Percentiles rank a stretch among this genome's conserved stretches.
These are phyloP conservation scores for Agapornis canus DNA, from an alignment of 2,797 vertebrate species.

Conservation along the genomic window DNA sequence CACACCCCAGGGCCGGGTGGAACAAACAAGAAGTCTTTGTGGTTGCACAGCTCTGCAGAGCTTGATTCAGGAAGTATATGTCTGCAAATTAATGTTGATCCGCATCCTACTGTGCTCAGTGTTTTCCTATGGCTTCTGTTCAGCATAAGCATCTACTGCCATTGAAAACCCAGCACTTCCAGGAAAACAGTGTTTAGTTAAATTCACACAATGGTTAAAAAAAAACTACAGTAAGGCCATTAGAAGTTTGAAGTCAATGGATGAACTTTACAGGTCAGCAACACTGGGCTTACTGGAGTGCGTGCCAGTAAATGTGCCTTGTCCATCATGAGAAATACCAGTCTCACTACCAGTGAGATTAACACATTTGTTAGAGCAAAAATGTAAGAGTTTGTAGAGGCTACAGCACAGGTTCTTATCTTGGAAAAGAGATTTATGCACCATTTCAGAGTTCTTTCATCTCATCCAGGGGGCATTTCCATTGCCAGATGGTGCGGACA, in stretches of 20 bases:
- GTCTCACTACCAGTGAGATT: neutral
- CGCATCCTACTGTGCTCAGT: neutral
- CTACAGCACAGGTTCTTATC: neutral
- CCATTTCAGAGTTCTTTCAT: neutral
- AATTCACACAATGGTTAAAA: neutral
- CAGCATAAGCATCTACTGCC: neutral
- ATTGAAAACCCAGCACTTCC: neutral
- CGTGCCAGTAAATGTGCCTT: neutral
- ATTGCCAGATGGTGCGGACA: neutral
- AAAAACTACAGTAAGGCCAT: neutral
- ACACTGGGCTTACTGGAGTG: neutral
- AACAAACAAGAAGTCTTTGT: neutral
- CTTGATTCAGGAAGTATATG: neutral
- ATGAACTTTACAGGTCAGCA: neutral
- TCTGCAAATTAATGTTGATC: conserved; percentile 1
- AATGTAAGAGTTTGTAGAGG: neutral
- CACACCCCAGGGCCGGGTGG: neutral
- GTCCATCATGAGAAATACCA: neutral
- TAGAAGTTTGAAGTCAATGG: neutral
- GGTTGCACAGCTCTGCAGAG: neutral
- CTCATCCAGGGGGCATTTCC: neutral
- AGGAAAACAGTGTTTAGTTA: conserved; percentile 1
- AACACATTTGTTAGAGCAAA: neutral
- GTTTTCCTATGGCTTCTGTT: neutral
- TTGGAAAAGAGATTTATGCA: neutral